Conservation (phyloP, 2,797 vertebrate species). For the Alauda arvensis region DNA sequence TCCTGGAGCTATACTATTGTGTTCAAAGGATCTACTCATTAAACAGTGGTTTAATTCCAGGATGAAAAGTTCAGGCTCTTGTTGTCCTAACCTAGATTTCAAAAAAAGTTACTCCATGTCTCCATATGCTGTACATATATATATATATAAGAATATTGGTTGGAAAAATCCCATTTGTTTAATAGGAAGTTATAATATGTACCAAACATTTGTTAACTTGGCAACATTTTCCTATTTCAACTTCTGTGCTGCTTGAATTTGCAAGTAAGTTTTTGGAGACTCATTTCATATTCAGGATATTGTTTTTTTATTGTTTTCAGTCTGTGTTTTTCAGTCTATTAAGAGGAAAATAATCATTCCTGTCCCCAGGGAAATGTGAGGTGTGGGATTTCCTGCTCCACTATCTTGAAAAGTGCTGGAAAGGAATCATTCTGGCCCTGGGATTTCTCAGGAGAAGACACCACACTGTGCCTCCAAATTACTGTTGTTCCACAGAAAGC, state of each 20-base stretch:
- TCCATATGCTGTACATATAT: neutral
- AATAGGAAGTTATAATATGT: neutral
- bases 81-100: constrained; percentile 46
- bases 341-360: neutral
- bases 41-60: constrained; percentile 49
- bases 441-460: neutral
- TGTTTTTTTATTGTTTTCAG: neutral
- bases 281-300: neutral
- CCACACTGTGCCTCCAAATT: neutral
- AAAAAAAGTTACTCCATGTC: neutral
- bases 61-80: constrained; percentile 59
- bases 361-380: neutral
- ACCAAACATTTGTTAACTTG: neutral
- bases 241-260: neutral
- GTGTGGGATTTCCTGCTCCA: neutral
- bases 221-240: neutral
- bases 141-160: neutral
- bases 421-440: neutral
- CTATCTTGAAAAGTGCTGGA: neutral
- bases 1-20: constrained; percentile 53
- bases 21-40: constrained; percentile 50
- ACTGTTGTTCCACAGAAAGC: neutral
- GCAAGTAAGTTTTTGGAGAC: neutral
- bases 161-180: neutral
- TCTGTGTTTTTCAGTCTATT: neutral